Evolutionary conservation across 30 jellyfish, hydroid and myxozoan genomes (phyloP).

Genomic region (Chironex yamaguchii): DNA sequence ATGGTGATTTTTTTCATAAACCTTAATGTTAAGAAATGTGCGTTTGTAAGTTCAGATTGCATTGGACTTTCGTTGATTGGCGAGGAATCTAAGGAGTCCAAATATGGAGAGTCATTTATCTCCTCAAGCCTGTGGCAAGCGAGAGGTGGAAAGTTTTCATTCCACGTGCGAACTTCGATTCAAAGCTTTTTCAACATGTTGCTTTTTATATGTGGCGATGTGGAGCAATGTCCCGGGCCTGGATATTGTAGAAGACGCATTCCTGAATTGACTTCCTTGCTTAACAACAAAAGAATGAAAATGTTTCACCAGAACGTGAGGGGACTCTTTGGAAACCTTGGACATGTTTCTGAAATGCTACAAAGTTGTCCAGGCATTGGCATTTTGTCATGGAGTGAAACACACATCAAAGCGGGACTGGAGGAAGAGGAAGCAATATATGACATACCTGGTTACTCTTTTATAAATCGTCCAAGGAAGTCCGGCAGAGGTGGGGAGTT

Average conservation of each 20-base stretch:
- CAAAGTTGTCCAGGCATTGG: slow-evolving; percentile 10
- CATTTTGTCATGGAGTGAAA: background rate
- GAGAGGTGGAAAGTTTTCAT: slow-evolving; percentile 54
- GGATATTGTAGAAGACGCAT: slow-evolving; percentile 48
- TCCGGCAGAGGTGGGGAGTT: background rate
- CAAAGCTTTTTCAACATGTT: slow-evolving; percentile 62
- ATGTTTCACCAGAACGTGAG: slow-evolving; percentile 70
- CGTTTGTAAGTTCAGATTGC: slow-evolving; percentile 64
- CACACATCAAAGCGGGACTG: background rate
- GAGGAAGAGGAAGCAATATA: background rate
- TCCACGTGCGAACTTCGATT: slow-evolving; percentile 47
- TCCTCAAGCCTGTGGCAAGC: slow-evolving; percentile 62
- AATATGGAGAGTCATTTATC: slow-evolving; percentile 51
- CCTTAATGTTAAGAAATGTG: slow-evolving; percentile 27
- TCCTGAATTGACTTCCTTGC: slow-evolving; percentile 38
- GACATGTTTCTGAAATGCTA: slow-evolving; percentile 65
- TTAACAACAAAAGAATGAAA: slow-evolving; percentile 49
- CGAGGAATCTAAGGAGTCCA: slow-evolving; percentile 66
- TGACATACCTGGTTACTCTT: background rate
- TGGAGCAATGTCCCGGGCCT: slow-evolving; percentile 76
- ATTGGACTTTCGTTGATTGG: slow-evolving; percentile 63
- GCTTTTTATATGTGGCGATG: slow-evolving; percentile 67
- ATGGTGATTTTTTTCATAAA: background rate
- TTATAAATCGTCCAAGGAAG: background rate
- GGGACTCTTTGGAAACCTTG: slow-evolving; percentile 79